Evolutionary conservation across 2,113 vertebrate species (phyloP).

Genomic region (Tachysurus vachellii): DNA sequence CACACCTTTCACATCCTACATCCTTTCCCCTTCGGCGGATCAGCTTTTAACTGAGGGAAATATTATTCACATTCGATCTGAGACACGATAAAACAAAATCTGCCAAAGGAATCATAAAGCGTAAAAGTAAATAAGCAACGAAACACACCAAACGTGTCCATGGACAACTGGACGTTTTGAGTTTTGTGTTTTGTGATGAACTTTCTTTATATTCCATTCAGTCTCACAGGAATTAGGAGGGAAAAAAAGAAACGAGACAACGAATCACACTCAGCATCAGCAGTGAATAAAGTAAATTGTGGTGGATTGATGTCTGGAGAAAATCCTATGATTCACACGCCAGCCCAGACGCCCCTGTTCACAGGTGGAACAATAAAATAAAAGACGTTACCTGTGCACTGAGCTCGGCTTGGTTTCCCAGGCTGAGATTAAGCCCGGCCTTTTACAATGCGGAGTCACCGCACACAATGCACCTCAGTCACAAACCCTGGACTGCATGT

Average conservation of each 20-base stretch:
- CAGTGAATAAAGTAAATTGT: background rate
- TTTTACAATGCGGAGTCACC: slow-evolving; percentile 27
- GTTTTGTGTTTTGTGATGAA: background rate
- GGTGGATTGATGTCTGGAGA: slow-evolving; percentile 19
- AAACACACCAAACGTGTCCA: background rate
- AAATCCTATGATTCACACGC: slow-evolving; percentile 16
- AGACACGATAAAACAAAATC: background rate
- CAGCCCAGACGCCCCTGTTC: background rate
- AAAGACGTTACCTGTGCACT: slow-evolving; percentile 5
- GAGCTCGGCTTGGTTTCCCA: slow-evolving; percentile 28
- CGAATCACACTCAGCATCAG: background rate
- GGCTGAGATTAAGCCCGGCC: slow-evolving; percentile 23
- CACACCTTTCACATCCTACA: background rate
- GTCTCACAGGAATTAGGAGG: background rate
- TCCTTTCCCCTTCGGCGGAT: background rate
- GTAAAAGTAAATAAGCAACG: background rate
- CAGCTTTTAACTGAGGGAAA: background rate
- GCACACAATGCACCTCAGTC: slow-evolving; percentile 28
- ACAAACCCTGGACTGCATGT: slow-evolving; percentile 21
- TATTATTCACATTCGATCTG: background rate
- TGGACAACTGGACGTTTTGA: background rate
- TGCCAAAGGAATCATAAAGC: background rate
- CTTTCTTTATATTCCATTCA: background rate
- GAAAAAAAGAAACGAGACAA: background rate
- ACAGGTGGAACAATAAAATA: background rate